phyloP scores from a whole-genome alignment of 1,140 invertebrate genomes.

The Drosophila burlai region DNA sequence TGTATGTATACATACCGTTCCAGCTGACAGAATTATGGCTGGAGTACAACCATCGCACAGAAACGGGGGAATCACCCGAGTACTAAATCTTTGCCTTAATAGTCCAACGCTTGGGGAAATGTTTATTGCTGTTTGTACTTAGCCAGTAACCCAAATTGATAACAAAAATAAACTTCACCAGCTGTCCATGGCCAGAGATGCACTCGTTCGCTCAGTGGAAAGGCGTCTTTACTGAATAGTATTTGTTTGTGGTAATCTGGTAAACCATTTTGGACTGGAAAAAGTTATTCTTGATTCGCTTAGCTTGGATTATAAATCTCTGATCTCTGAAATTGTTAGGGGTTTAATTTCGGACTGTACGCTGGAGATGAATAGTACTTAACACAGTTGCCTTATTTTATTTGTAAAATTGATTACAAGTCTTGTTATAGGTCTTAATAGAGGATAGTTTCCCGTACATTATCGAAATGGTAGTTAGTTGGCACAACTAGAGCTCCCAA shows the following conservation, averaged over 20 bases:
- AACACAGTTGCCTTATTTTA: no score
- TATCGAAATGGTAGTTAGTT: neutral
- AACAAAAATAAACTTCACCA: constrained; percentile 43
- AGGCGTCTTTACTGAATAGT: constrained; percentile 7
- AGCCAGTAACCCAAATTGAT: constrained; percentile 58
- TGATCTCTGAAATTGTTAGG: neutral
- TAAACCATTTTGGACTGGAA: constrained; percentile 5
- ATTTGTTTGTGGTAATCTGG: constrained; percentile 13
- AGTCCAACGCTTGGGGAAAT: constrained; percentile 57
- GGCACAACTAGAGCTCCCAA: no score
- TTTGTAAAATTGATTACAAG: neutral
- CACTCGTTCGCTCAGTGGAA: constrained; percentile 1
- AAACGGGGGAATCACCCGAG: constrained; percentile 16
- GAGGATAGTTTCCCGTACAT: neutral
- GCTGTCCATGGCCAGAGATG: constrained; percentile 12
- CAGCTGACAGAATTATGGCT: constrained; percentile 47
- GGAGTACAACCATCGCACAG: constrained; percentile 10
- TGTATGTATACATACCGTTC: neutral
- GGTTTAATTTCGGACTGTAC: neutral
- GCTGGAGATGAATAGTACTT: neutral
- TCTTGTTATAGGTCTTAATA: neutral
- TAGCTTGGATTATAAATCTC: neutral
- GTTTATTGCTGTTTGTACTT: constrained; percentile 58
- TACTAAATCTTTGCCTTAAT: constrained; percentile 66
- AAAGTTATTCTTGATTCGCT: constrained; percentile 16